These are phyloP conservation scores for Theretra japonica DNA, from an alignment of 2,888 invertebrate species.

Conservation along the genomic window DNA sequence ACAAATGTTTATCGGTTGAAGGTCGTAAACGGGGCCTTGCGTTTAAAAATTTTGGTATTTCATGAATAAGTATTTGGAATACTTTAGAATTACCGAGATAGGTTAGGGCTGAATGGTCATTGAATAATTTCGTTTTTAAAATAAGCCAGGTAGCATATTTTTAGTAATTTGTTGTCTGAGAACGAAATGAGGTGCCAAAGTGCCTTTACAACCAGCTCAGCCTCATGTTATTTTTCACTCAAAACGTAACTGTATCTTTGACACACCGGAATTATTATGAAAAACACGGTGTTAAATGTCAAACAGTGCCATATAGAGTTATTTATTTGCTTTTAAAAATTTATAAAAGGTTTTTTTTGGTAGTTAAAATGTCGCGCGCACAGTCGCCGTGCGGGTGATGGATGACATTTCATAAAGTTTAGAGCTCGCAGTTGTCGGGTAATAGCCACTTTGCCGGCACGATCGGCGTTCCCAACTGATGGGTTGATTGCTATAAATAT, in stretches of 20 bases:
- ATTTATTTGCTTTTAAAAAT: slow-evolving; percentile 40
- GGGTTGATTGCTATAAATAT: slow-evolving; percentile 75
- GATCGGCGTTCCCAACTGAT: slow-evolving; percentile 71
- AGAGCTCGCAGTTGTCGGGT: slow-evolving; percentile 66
- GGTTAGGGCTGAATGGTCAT: background rate
- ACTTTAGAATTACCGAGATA: background rate
- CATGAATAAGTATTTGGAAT: slow-evolving; percentile 38
- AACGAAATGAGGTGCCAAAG: background rate
- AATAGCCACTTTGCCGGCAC: slow-evolving; percentile 55
- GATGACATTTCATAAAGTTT: slow-evolving; percentile 67
- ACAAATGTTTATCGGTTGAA: slow-evolving; percentile 73
- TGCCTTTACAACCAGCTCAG: background rate
- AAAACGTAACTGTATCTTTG: slow-evolving; percentile 27
- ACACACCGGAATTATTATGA: slow-evolving; percentile 27
- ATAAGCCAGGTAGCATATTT: too few relatives aligned
- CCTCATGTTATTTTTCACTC: background rate
- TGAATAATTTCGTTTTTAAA: background rate
- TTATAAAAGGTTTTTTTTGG: slow-evolving; percentile 33
- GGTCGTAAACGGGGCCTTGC: slow-evolving; percentile 54
- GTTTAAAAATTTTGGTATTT: slow-evolving; percentile 49
- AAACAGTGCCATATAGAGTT: slow-evolving; percentile 29
- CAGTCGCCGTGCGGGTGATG: slow-evolving; percentile 51
- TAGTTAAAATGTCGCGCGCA: slow-evolving; percentile 37
- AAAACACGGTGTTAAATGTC: slow-evolving; percentile 30
- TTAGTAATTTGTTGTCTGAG: too few relatives aligned